Evolutionary conservation across 2,797 vertebrate genomes (phyloP), one percentile per base, ranked within the genome.

Genomic region (Amniataba percoides): DNA sequence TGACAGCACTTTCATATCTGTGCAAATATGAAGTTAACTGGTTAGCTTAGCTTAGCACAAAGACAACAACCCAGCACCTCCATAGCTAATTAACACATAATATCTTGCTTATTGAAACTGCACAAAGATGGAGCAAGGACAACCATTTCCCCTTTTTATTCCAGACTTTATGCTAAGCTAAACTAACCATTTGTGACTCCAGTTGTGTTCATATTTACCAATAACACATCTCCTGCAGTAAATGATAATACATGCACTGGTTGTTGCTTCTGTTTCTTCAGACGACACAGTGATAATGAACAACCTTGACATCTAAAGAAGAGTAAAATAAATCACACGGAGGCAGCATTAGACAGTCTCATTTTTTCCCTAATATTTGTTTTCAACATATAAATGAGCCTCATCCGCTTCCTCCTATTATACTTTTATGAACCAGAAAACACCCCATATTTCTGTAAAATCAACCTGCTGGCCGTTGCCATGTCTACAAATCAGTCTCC

Each of bases 401-500:
- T 46, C 0, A 64, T 80, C 63, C 67, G 42, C 23, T 64, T 78
- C 4, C 34, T 77, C 77, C 62, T 45, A 60, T 74, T 25, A 23
- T 45, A 55, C 27, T 34, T 14, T 59, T 78, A 42, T 51, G 31
- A 87, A 66, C 23, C 43, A 84, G 67, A 84, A 77, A 53, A 76
- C 45, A 42, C 52, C 52, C n/a, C 36, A 52, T 75, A 42, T 81
- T 82, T 80, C 34, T 46, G 18, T 63, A 39, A 78, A 85, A 80
- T 73, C 55, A 66, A 71, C 73, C 27, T 40, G 12, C 49, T 31
- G 67, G 46, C 58, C 15, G 70, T 86, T 77, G 45, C 67, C 52
- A 49, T 80, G 78, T 85, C 81, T 60, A 80, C 79, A 77, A 84
- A 89, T 84, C 67, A 84, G 71, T 45, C 43, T 55, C 53, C 13